Evolutionary conservation across 2,888 invertebrate species (phyloP), one percentile per base, ranked within the genome.

Genomic region (Dynastes maya): DNA sequence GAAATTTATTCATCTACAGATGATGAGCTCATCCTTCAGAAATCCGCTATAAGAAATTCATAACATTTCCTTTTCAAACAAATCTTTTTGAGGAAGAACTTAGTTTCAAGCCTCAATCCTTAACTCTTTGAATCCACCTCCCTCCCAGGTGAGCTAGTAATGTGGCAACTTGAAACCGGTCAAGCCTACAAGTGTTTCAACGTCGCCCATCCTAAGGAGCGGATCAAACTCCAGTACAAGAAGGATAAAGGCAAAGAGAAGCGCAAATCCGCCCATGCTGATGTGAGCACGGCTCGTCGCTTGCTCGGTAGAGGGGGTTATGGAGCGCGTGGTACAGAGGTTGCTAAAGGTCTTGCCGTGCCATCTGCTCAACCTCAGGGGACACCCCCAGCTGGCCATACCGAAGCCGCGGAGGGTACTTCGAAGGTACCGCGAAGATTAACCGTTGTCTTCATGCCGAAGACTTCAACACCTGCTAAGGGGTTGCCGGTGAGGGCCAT

Each of bases 141-240:
- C 32, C 11, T 45, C 11, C 45, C 16, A 75, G 96, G 96, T 0
- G 95, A 95, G 87, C 90, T 97, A 68, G 90, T 96, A 32, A 90
- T 97, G 82, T 96, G 96, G 96, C 92, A 93, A 82, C 89, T 96
- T 77, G 95, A 96, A 88, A 96, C 95, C 0, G 95, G 95, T 0
- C 94, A 95, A 86, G 93, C 95, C 1, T 76, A 79, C 22, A 79
- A 76, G n/a, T 67, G 75, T 22, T 79, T 76, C 64, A 79, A 79
- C 63, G 78, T 79, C 5, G 76, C 68, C 8, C 13, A 76, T 37
- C 78, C 78, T 9, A 79, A 76, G 8, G 70, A 79, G 11, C 90
- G 91, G 78, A 91, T 92, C 82, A 91, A 92, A 87, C 90, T 92
- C 87, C 87, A 89, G 80, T 91, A 91, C 87, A 90, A 84, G 85